Base-by-base conservation (phyloP, 1,140 invertebrate species). In the Drosophila ohnishii region DNA sequence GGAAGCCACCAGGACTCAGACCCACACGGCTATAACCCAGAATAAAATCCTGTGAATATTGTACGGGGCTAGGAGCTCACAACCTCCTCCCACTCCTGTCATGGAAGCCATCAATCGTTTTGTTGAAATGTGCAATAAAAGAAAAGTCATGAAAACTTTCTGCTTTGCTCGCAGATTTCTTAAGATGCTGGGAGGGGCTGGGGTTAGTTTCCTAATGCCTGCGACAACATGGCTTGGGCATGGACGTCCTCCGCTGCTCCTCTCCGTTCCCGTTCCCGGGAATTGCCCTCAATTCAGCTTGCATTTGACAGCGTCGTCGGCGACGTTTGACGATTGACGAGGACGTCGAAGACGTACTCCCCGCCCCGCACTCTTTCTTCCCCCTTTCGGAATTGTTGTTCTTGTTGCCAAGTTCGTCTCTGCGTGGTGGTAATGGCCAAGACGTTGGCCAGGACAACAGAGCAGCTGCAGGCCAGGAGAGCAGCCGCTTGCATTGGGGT, bases 71-170 rank as follows among this genome's bases (percentile, higher is more conserved):
- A 16, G 63, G 39, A 22, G 53, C 56, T 40, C 30, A 14, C 53
- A 61, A 83, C 44, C 62, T 47, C 58, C 59, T 47, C 59, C 71
- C 60, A 50, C 48, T 60, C 45, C 51, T 79, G 83, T 90, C 90
- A 83, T 88, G 86, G 90, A 90, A 90, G 90, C 86, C 86, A 91
- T 91, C 90, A 90, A 91, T 91, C 90, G 90, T 90, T 90, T 91
- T 89, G 80, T 88, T 91, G 90, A 91, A 91, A 91, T 91, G 86
- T 91, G 90, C 90, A 91, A 90, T 90, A 90, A 91, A 88, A 85
- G 90, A 87, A 90, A 90, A 90, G 90, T 91, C 90, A 90, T 91
- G 86, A 91, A 91, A 91, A 90, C 83, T 90, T 90, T 87, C 75
- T 87, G 84, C 75, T 76, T 76, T 90, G 65, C 81, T 82, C 86